Base-by-base conservation (phyloP, 2,113 vertebrate genomes). In the Scartelaos histophorus region DNA sequence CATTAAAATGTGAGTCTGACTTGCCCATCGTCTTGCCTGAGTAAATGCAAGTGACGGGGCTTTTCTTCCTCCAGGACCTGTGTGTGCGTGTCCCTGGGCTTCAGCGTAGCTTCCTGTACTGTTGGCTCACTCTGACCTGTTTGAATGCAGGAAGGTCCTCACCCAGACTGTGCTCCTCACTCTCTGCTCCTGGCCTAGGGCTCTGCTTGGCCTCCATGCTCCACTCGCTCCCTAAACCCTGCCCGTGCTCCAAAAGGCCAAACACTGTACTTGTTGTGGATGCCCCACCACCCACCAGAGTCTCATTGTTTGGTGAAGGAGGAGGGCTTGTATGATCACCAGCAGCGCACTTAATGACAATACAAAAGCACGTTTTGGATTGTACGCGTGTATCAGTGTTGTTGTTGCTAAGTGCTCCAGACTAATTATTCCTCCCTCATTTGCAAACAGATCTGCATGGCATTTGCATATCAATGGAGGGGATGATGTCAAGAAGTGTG, bases 381-480 rank as follows among this genome's bases (percentile, higher is more conserved):
- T 90, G 90, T 86, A 91, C 81, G 35, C 73, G 78, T 90, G 91
- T 88, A 79, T 91, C 86, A 90, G 91, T 90, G 90, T 92, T 91
- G 91, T 91, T 92, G 89, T 90, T 91, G 87, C 91, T 91, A 93
- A 92, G 91, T 93, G 91, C 87, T 91, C 76, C 71, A 73, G 85
- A 89, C 90, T 93, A 93, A 94, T 94, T 93, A 94, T 93, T 92
- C 89, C 91, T 87, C 89, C 91, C 87, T 93, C 90, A 93, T 93
- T 93, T 93, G 91, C 92, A 91, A 93, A 91, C 77, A 51, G 78
- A 82, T 82, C 82, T 46, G 70, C 66, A 71, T 69, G 73, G 73
- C 66, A 92, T 94, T 93, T 93, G 34, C 93, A 94, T 93, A 88
- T 94, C 91, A 94, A 94, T 92, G 21, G 57, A 78, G 84, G 78